Evolutionary conservation across 2,113 vertebrate genomes (phyloP), one percentile per base, ranked within the genome.

Genomic region (Caranx ignobilis): DNA sequence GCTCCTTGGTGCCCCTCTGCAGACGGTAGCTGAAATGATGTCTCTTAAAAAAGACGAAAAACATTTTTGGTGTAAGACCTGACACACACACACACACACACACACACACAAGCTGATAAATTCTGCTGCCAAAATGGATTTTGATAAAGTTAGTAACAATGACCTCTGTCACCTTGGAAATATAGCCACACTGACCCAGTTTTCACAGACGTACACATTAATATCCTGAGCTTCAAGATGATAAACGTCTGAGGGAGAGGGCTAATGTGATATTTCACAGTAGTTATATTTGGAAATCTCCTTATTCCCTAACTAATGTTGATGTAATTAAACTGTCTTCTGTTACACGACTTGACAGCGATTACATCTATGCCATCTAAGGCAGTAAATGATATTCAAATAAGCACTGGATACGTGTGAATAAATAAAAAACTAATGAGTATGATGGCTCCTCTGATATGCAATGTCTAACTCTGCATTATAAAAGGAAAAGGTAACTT

Each of bases 301-400:
- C 39, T 77, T 75, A 56, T 26, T 26, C 1, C 26, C 26, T 78
- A 77, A 87, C 85, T 70, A 70, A 72, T 64, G 69, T 55, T 63
- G 78, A 80, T 84, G 54, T 83, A 83, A 87, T 87, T 88, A 87
- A 91, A 89, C 63, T 73, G 79, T 65, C 69, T 81, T 81, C 59
- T 70, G 71, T 63, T 66, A 59, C 61, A 68, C 73, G 43, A 72
- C 35, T 48, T 45, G 60, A 88, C 35, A 68, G 64, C 82, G 75
- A 77, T 61, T 52, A 69, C 81, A 41, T 72, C 62, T 83, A 81
- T 78, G 87, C 72, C 77, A 76, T 62, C 73, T 71, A 59, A 56
- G 26, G 26, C 26, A 26, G 26, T 26, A 26, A 26, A 26, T 26
- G 26, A 67, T 52, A 78, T 21, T 21, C 60, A 72, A 71, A 75